Percentiles rank a stretch among this genome's conserved stretches.
Evolutionary conservation across 2,797 vertebrate genomes (phyloP).

Genomic region (Muraenolepis orangiensis): DNA sequence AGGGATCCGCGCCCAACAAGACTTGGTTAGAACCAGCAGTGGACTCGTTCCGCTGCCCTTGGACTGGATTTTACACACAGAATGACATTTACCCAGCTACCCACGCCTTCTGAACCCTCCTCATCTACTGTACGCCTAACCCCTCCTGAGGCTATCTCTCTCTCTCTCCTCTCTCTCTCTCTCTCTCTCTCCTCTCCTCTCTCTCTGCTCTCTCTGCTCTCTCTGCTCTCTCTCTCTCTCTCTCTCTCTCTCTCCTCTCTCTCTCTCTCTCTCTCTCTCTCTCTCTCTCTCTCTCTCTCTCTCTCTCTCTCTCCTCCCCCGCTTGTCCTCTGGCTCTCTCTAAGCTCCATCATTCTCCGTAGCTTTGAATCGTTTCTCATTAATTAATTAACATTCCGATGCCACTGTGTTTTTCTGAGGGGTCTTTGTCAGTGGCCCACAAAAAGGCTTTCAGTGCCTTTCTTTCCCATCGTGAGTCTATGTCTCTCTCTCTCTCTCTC

Average conservation of each 20-base stretch:
- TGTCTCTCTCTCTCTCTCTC: conserved; percentile 46
- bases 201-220: not conserved
- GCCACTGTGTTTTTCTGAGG: conserved; percentile 73
- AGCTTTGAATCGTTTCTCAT: conserved; percentile 74
- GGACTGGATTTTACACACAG: too few relatives aligned
- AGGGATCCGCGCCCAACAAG: not conserved
- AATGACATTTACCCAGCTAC: too few relatives aligned
- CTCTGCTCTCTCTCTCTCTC: not conserved
- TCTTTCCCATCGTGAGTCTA: conserved; percentile 52
- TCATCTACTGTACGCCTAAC: too few relatives aligned
- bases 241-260: not conserved
- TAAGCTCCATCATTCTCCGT: conserved; percentile 53
- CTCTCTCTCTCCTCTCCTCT: conserved; percentile 24
- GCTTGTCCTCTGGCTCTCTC: conserved; percentile 3
- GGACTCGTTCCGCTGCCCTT: too few relatives aligned
- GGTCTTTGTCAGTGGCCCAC: conserved; percentile 68
- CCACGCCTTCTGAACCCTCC: too few relatives aligned
- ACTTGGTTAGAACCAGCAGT: not conserved
- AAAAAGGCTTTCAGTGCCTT: conserved; percentile 71
- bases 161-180: not conserved
- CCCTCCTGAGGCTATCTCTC: too few relatives aligned
- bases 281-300: conserved; percentile 44
- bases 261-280: conserved; percentile 34
- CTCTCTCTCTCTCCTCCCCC: conserved; percentile 3
- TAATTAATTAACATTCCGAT: conserved; percentile 81